phyloP scores from a whole-genome alignment of 2,888 invertebrate genomes.

The Pelosia muscerda region DNA sequence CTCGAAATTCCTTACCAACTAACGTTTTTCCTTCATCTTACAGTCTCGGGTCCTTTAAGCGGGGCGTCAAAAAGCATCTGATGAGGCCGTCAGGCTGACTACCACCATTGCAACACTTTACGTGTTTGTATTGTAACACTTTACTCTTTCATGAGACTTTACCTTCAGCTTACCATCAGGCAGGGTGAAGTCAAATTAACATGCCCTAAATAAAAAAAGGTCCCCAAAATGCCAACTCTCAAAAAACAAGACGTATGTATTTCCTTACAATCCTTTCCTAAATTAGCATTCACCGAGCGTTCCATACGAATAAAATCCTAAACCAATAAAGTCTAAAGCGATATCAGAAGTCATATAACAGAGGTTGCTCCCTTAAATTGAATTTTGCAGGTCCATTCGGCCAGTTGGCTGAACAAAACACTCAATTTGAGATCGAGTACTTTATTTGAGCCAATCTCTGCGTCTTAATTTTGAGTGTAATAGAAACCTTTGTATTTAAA shows the following conservation, averaged over 20 bases:
- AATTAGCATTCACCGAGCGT: slow-evolving; percentile 52
- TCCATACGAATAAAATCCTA: slow-evolving; percentile 49
- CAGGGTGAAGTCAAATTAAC: too few relatives aligned
- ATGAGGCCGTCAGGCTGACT: too few relatives aligned
- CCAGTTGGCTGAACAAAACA: slow-evolving; percentile 67
- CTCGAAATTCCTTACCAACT: too few relatives aligned
- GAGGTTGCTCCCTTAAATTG: slow-evolving; percentile 52
- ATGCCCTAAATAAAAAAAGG: too few relatives aligned
- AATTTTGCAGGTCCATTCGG: slow-evolving; percentile 57
- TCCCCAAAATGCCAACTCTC: slow-evolving; percentile 16
- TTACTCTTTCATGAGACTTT: too few relatives aligned
- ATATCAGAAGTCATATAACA: slow-evolving; percentile 48
- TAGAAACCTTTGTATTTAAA: slow-evolving; percentile 39
- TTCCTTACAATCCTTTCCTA: slow-evolving; percentile 43
- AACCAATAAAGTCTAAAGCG: slow-evolving; percentile 54
- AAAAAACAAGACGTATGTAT: slow-evolving; percentile 41
- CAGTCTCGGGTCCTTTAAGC: too few relatives aligned
- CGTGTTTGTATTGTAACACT: too few relatives aligned
- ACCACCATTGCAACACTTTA: too few relatives aligned
- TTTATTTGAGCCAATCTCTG: slow-evolving; percentile 60
- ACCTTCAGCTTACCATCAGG: too few relatives aligned
- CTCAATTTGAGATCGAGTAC: slow-evolving; percentile 69
- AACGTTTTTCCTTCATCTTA: too few relatives aligned
- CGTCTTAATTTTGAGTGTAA: slow-evolving; percentile 47
- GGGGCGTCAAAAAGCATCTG: too few relatives aligned